phyloP scores from a whole-genome alignment of 2,797 vertebrate species.

The Zalophus californianus region DNA sequence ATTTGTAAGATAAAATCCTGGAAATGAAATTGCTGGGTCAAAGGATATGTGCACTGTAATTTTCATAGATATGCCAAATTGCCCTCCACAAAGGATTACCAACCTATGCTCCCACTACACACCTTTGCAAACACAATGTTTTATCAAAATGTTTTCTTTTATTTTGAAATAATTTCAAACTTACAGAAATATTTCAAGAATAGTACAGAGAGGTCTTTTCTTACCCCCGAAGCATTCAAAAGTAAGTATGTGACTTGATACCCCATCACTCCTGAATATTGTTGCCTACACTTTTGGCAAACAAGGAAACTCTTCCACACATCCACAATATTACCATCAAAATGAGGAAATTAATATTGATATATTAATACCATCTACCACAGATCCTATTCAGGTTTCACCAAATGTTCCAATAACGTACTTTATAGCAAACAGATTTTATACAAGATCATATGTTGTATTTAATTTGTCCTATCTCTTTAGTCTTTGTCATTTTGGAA shows the following conservation, averaged over 20 bases:
- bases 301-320: neutral
- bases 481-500: neutral
- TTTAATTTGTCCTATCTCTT: neutral
- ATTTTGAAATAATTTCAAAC: conserved; percentile 50
- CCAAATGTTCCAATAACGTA: neutral
- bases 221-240: neutral
- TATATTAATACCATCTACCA: neutral
- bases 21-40: neutral
- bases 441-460: neutral
- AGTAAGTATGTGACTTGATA: conserved; percentile 15
- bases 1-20: conserved; percentile 23
- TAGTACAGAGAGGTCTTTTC: conserved; percentile 38
- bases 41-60: neutral
- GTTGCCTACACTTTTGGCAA: neutral
- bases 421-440: neutral
- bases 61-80: neutral
- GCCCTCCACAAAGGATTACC: neutral
- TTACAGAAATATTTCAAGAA: neutral
- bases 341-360: neutral
- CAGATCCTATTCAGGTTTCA: neutral
- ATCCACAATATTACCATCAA: neutral
- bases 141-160: neutral
- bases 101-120: neutral
- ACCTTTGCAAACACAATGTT: conserved; percentile 15
- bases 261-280: neutral